Evolutionary conservation across 2,888 invertebrate genomes (phyloP).

Genomic region (Oscheius sp.): DNA sequence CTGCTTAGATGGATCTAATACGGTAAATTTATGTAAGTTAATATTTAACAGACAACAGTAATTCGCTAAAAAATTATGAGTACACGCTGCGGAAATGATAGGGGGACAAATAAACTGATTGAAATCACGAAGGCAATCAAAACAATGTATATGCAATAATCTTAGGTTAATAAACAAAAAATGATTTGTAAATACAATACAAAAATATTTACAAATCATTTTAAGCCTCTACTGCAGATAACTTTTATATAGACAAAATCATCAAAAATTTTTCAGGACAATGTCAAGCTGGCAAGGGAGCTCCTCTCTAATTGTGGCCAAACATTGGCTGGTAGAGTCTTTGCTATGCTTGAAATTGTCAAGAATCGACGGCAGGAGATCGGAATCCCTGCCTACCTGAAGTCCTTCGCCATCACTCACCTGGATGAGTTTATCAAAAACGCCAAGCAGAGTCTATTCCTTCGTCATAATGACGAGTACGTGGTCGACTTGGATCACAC

Average conservation of each 20-base stretch:
- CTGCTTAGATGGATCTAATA: too few species aligned
- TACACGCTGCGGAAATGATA: too few species aligned
- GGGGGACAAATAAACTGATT: too few species aligned
- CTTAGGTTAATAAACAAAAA: too few species aligned
- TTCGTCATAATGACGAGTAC: conserved; percentile 26
- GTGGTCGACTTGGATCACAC: conserved; percentile 32
- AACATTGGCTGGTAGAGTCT: background rate
- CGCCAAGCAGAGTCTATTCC: background rate
- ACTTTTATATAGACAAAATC: background rate
- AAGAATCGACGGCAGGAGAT: background rate
- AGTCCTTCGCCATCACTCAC: background rate
- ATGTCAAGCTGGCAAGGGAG: background rate
- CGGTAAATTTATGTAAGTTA: too few species aligned
- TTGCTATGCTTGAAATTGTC: background rate
- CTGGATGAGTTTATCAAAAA: conserved; percentile 16
- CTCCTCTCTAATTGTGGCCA: background rate
- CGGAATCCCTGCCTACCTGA: background rate
- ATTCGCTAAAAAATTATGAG: too few species aligned
- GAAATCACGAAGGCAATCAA: too few species aligned
- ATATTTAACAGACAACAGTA: too few species aligned
- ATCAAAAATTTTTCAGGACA: background rate
- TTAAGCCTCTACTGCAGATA: too few species aligned
- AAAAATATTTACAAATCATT: too few species aligned
- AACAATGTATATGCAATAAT: too few species aligned
- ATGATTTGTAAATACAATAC: too few species aligned